phyloP scores from a whole-genome alignment of 2,797 vertebrate species.

The Apogon talboti region DNA sequence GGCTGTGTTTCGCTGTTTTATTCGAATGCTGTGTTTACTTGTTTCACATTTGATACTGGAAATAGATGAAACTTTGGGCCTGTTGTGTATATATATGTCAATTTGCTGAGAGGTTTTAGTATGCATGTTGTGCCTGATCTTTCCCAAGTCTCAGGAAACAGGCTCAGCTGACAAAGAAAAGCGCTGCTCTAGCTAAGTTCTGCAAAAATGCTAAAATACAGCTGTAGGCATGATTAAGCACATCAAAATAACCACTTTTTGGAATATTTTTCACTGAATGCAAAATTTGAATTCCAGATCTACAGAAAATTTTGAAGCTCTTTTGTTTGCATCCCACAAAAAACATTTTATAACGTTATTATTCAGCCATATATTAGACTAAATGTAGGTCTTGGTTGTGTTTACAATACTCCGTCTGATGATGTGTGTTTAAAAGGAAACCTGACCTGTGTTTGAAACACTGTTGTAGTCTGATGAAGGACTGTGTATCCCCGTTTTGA shows the following conservation, averaged over 20 bases:
- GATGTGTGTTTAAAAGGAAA: slow-evolving; percentile 22
- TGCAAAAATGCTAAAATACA: slow-evolving; percentile 5
- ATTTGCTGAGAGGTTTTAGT: too few relatives aligned
- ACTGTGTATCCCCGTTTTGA: slow-evolving; percentile 32
- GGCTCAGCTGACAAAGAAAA: neutral
- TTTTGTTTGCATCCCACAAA: slow-evolving; percentile 32
- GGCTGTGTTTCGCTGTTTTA: neutral
- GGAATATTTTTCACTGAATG: slow-evolving; percentile 1
- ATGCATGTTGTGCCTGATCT: slow-evolving; percentile 5
- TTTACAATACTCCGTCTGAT: slow-evolving; percentile 23
- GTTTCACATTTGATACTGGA: slow-evolving; percentile 1
- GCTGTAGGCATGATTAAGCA: neutral
- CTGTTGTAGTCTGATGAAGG: slow-evolving; percentile 29
- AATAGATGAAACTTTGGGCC: too few relatives aligned
- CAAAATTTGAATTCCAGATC: slow-evolving; percentile 17
- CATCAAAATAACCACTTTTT: neutral
- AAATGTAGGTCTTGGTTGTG: slow-evolving; percentile 29
- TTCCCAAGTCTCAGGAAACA: slow-evolving; percentile 11
- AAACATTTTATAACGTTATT: slow-evolving; percentile 19
- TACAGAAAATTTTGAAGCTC: slow-evolving; percentile 1
- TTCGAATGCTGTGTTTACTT: neutral
- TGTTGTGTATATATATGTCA: too few relatives aligned
- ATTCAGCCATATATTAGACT: slow-evolving; percentile 23
- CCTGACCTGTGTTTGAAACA: slow-evolving; percentile 39
- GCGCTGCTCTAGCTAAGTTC: neutral